phyloP scores from a whole-genome alignment of 2,797 vertebrate species.

The Anableps anableps region DNA sequence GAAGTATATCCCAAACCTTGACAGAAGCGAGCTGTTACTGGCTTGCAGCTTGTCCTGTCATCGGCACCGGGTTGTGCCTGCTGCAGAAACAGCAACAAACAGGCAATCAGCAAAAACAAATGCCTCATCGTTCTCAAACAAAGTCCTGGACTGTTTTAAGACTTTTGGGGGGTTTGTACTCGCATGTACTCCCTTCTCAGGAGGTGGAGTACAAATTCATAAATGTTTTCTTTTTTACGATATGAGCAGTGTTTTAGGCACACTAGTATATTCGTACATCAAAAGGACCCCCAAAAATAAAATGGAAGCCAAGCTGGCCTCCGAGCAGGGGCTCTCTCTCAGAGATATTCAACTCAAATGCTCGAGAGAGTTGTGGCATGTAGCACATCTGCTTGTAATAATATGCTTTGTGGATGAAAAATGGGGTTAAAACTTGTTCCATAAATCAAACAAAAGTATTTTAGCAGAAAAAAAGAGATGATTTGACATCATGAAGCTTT shows the following conservation, averaged over 20 bases:
- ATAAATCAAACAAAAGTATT: background rate
- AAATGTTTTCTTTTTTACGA: constrained; percentile 32
- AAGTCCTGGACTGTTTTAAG: constrained; percentile 5
- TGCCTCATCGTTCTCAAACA: constrained; percentile 38
- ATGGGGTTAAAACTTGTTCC: background rate
- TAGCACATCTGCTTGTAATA: constrained; percentile 55
- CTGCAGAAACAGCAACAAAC: constrained; percentile 32
- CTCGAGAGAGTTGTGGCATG: background rate
- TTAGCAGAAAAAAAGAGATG: background rate
- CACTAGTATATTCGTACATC: constrained; percentile 10
- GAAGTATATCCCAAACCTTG: constrained; percentile 62
- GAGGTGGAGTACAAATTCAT: constrained; percentile 57
- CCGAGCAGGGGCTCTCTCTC: constrained; percentile 34
- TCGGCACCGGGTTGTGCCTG: background rate
- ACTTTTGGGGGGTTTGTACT: background rate
- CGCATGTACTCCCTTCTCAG: background rate
- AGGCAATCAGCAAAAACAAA: constrained; percentile 28
- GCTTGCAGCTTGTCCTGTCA: constrained; percentile 36
- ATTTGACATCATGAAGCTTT: background rate
- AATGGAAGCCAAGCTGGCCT: constrained; percentile 42
- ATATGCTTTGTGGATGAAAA: constrained; percentile 7
- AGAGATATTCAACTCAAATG: constrained; percentile 10
- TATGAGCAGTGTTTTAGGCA: constrained; percentile 44
- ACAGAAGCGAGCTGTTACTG: constrained; percentile 61
- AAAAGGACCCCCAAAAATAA: constrained; percentile 13